Base-by-base conservation (phyloP, 2,888 invertebrate species). In the Dynastes tityus region DNA sequence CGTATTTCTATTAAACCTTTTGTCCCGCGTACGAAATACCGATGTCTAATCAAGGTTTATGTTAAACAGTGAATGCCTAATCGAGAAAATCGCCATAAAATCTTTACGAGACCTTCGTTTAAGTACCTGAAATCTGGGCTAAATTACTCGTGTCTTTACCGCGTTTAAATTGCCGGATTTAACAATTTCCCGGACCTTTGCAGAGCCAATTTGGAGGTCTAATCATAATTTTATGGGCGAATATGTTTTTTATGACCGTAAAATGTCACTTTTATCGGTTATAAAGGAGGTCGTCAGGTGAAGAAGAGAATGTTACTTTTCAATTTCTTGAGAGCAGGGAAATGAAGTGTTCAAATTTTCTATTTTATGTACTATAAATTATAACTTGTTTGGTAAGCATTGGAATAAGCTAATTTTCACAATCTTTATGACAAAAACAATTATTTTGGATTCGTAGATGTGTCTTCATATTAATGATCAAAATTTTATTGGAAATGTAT, bases 131-230 rank as follows among this genome's bases (percentile, higher is more conserved):
- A 68, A 68, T 68, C 68, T 68, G 68, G 49, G 51, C 49, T 1
- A 49, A 68, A 68, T 49, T 68, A 68, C 68, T 51, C n/a, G 68
- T 51, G 51, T 68, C 68, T 68, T 68, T 68, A 51, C 29, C 68
- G 68, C 51, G 51, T 13, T 9, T 51, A 51, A 49, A 68, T 68
- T 29, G 68, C 51, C 51, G 27, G 65, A 13, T 68, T 51, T 68
- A 51, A 27, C 13, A 27, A 22, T 63, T 68, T 51, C 68, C 27
- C 51, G 68, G 27, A 51, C 68, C 51, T 51, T 11, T 68, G 29
- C 68, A 68, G 37, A 63, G 63, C 27, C 63, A 63, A 63, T 63
- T 63, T 11, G 11, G 22, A 6, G 63, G 63, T 55, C 32, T 63
- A 63, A 63, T 63, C 29, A 63, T 63, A 63, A 63, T 63, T 63